These are phyloP conservation scores for Euura saliciscinereae DNA, from an alignment of 1,140 invertebrate species.

Conservation along the genomic window DNA sequence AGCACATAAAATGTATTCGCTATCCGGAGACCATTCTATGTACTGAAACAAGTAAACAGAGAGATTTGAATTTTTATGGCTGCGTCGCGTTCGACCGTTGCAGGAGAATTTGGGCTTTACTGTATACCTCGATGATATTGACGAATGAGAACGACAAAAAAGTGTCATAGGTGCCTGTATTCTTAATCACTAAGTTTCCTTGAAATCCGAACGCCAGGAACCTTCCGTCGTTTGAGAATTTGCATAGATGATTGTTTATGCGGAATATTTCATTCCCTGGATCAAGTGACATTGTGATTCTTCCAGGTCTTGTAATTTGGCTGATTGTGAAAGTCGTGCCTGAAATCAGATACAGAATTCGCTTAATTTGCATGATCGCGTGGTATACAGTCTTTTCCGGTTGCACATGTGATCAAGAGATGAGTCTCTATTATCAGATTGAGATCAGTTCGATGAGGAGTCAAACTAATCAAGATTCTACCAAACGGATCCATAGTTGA, in stretches of 20 bases:
- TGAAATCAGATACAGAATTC: neutral
- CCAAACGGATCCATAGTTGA: no score
- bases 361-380: neutral
- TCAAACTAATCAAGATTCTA: no score
- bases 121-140: slow-evolving; percentile 50
- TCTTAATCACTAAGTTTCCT: slow-evolving; percentile 43
- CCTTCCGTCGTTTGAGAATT: slow-evolving; percentile 49
- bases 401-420: neutral
- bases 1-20: slow-evolving; percentile 49
- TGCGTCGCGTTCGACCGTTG: neutral
- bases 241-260: slow-evolving; percentile 50
- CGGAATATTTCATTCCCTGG: slow-evolving; percentile 36
- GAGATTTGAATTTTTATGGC: neutral
- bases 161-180: slow-evolving; percentile 33
- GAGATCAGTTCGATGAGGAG: no score
- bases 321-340: neutral
- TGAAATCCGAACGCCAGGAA: slow-evolving; percentile 49
- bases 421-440: neutral
- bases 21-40: slow-evolving; percentile 51
- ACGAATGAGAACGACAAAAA: slow-evolving; percentile 39
- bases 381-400: no score
- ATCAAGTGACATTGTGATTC: slow-evolving; percentile 11
- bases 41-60: slow-evolving; percentile 32
- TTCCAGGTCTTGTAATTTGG: neutral
- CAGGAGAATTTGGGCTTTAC: neutral